phyloP scores from a whole-genome alignment of 1,140 invertebrate genomes.

The Listronotus bonariensis region DNA sequence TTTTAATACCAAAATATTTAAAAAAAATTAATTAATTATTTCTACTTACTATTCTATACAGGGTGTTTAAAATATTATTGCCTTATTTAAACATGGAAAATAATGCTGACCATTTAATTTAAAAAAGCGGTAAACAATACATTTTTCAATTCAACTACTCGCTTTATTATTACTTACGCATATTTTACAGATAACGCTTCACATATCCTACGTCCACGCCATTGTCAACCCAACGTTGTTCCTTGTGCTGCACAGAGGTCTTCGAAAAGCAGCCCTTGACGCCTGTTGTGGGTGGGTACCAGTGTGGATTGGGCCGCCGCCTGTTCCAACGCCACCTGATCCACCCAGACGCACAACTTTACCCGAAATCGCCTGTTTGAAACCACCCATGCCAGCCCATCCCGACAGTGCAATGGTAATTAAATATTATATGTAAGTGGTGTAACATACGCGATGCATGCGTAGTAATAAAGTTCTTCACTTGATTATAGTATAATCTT shows the following conservation, averaged over 20 bases:
- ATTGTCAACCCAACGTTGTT: slow-evolving; percentile 84
- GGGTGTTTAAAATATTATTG: too few relatives aligned
- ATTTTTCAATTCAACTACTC: too few relatives aligned
- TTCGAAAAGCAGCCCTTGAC: slow-evolving; percentile 71
- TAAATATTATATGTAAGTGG: slow-evolving; percentile 72
- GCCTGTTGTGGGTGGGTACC: slow-evolving; percentile 75
- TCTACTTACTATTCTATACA: too few relatives aligned
- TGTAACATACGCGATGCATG: slow-evolving; percentile 50
- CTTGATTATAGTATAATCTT: slow-evolving; percentile 16
- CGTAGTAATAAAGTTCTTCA: slow-evolving; percentile 29
- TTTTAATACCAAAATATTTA: too few relatives aligned
- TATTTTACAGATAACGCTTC: slow-evolving; percentile 74
- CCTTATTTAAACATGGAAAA: too few relatives aligned
- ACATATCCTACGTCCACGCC: slow-evolving; percentile 86
- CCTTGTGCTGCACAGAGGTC: slow-evolving; percentile 74
- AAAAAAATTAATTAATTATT: too few relatives aligned
- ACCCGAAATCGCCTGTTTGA: slow-evolving; percentile 59
- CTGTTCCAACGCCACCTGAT: slow-evolving; percentile 54
- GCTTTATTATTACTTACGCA: too few relatives aligned
- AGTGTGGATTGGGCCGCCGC: slow-evolving; percentile 57
- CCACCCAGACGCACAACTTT: slow-evolving; percentile 49
- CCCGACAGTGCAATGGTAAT: slow-evolving; percentile 69
- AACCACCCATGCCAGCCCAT: slow-evolving; percentile 60
- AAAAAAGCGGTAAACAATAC: too few relatives aligned
- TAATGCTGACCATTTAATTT: too few relatives aligned